Conservation (phyloP, 2,888 invertebrate genomes). For the Epinotia ramella region DNA sequence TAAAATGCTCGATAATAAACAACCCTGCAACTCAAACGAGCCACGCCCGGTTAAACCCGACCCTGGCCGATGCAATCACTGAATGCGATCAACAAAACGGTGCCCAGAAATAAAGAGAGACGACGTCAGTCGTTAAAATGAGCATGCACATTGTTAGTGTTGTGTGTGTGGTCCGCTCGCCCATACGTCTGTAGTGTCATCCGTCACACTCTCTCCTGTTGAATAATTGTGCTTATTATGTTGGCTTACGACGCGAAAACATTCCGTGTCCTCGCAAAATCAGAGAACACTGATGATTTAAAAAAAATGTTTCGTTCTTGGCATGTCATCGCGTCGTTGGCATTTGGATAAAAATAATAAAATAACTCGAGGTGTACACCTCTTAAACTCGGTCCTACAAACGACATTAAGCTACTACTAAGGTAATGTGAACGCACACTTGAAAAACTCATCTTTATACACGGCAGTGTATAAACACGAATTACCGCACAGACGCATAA, state of each 20-base stretch:
- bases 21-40: slow-evolving; percentile 69
- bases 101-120: slow-evolving; percentile 75
- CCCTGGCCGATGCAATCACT: slow-evolving; percentile 82
- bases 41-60: slow-evolving; percentile 60
- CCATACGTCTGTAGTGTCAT: slow-evolving; percentile 78
- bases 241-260: slow-evolving; percentile 66
- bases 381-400: slow-evolving; percentile 75
- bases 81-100: slow-evolving; percentile 80
- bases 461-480: neutral
- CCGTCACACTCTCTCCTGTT: slow-evolving; percentile 75
- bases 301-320: neutral
- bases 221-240: slow-evolving; percentile 69
- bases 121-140: slow-evolving; percentile 61
- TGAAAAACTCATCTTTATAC: neutral
- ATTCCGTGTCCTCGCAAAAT: slow-evolving; percentile 46
- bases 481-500: neutral
- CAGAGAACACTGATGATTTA: neutral
- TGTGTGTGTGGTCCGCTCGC: slow-evolving; percentile 79
- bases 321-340: slow-evolving; percentile 62
- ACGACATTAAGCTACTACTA: slow-evolving; percentile 85
- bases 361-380: slow-evolving; percentile 62
- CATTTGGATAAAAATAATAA: slow-evolving; percentile 58
- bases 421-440: slow-evolving; percentile 69
- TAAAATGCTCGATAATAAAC: slow-evolving; percentile 81
- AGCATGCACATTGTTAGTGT: slow-evolving; percentile 74